phyloP scores from a whole-genome alignment of 1,140 invertebrate species.

The Melanaphis sacchari region DNA sequence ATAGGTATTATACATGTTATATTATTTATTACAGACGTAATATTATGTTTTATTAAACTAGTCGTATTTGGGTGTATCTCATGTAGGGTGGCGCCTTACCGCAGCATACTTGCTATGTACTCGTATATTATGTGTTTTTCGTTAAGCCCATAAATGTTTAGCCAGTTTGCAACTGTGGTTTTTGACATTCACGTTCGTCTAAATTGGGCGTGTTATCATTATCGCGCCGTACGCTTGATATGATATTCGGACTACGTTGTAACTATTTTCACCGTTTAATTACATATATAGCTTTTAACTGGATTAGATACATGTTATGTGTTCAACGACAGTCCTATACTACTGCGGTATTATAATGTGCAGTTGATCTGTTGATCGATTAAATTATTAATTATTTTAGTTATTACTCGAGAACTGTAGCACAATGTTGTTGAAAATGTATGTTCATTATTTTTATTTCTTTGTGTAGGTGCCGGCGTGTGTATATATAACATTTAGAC shows the following conservation, averaged over 20 bases:
- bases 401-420: not conserved
- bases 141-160: conserved; percentile 1
- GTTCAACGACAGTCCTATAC: not conserved
- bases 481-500: not conserved
- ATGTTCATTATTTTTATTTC: not conserved
- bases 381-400: not conserved
- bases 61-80: not conserved
- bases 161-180: not conserved
- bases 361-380: not conserved
- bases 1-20: not conserved
- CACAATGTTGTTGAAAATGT: not conserved
- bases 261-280: not conserved
- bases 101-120: not conserved
- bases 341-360: not conserved
- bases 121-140: not conserved
- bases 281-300: not conserved
- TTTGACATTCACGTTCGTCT: not conserved
- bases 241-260: not conserved
- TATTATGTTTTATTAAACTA: not conserved
- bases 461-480: not conserved
- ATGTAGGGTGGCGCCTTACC: not conserved
- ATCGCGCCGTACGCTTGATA: not conserved
- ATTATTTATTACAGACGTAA: not conserved
- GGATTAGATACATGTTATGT: not conserved
- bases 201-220: not conserved